Percentiles rank a stretch among this genome's conserved stretches.
phyloP scores from a whole-genome alignment of 2,888 invertebrate species.

The Nematopogon swammerdamellus region DNA sequence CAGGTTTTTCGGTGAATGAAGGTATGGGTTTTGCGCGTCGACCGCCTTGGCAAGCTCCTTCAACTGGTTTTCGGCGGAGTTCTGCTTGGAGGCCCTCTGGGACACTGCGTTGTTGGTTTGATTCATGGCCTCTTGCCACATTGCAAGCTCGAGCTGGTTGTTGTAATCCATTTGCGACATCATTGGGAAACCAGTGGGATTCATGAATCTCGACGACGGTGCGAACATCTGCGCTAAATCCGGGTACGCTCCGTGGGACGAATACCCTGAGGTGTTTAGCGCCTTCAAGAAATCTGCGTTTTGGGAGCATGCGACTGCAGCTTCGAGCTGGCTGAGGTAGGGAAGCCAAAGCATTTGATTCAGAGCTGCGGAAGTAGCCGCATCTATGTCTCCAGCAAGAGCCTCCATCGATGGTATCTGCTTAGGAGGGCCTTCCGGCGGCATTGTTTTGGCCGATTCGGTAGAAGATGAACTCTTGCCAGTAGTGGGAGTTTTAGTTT shows the following conservation, averaged over 20 bases:
- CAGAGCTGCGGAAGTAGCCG: slow-evolving; percentile 65
- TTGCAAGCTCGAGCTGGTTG: slow-evolving; percentile 56
- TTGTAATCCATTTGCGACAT: slow-evolving; percentile 49
- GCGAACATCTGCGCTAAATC: slow-evolving; percentile 52
- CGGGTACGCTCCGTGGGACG: slow-evolving; percentile 39
- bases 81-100: slow-evolving; percentile 29
- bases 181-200: slow-evolving; percentile 37
- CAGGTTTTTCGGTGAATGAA: slow-evolving; percentile 40
- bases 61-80: slow-evolving; percentile 25
- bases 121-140: slow-evolving; percentile 69
- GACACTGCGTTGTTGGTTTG: slow-evolving; percentile 32
- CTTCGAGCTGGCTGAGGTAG: slow-evolving; percentile 62
- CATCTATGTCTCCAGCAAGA: slow-evolving; percentile 63
- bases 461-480: slow-evolving; percentile 22
- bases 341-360: slow-evolving; percentile 76
- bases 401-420: slow-evolving; percentile 36
- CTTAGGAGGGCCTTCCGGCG: slow-evolving; percentile 25
- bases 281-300: slow-evolving; percentile 59
- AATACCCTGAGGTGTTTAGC: slow-evolving; percentile 44
- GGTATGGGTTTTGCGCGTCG: slow-evolving; percentile 42
- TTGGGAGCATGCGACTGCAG: slow-evolving; percentile 54
- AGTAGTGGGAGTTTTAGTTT: slow-evolving; percentile 16
- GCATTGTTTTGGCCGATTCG: slow-evolving; percentile 18
- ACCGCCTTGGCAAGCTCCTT: slow-evolving; percentile 32
- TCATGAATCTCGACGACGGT: slow-evolving; percentile 37